Evolutionary conservation across 2,888 invertebrate species (phyloP), one percentile per base, ranked within the genome.

Genomic region (Ormyrus pomaceus): DNA sequence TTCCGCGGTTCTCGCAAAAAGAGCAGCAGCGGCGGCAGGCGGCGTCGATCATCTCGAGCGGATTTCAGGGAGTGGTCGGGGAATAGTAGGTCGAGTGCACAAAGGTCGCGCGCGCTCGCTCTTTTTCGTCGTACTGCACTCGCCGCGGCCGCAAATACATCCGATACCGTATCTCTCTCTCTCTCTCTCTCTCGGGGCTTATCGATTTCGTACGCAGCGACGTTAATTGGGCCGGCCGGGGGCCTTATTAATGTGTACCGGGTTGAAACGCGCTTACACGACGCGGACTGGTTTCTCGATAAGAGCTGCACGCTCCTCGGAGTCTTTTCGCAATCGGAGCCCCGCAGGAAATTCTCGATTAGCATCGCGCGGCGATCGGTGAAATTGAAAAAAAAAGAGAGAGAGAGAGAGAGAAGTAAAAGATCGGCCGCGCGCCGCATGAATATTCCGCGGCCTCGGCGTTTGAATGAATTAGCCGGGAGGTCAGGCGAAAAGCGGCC

Each of bases 21-120:
- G 19, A 19, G 19, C 19, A 4, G 34, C 34, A 4, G 34, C 34
- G 4, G 34, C 34, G 4, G 34, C 34, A 34, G 34, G 34, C 34
- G 34, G 34, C 34, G 34, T 34, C 34, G 34, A 34, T 34, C 34
- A 34, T 34, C 34, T 34, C 34, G 34, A 4, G 34, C 34, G 82
- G 84, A 84, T 84, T 83, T 82, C 82, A 84, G 86, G 87, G 87
- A 86, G 87, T 86, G 87, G 87, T 84, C 84, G 10, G n/a, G 11
- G 19, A 6, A 69, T n/a, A 86, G 87, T 87, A 84, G 87, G 87
- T 86, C 86, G 83, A 34, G 70, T 82, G 11, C 34, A 51, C 10
- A 59, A 11, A 13, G 34, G 34, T 34, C 34, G 34, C 34, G 4
- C 34, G 34, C 34, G 34, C 0, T 34, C 34, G 34, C 34, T 34